Base-by-base conservation (phyloP, 2,888 invertebrate genomes). In the Andrena flavipes region DNA sequence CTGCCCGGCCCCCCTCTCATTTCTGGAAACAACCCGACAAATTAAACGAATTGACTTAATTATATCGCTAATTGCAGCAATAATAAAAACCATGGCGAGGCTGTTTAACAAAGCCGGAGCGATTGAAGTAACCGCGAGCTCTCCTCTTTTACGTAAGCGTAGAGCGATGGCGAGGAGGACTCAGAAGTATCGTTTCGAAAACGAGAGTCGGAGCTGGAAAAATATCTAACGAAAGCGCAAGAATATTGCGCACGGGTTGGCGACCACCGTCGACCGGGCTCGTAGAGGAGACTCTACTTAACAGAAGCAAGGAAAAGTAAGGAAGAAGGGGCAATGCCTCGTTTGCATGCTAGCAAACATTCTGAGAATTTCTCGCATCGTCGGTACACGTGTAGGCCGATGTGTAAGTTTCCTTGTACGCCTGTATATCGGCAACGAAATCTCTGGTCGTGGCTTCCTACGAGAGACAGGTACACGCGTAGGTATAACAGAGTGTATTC, bases 271-370 rank as follows among this genome's bases (percentile, higher is more conserved):
- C 54, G 63, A 29, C 35, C 23, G 2, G 20, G 56, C 20, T 20
- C 20, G 20, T 2, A 8, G 10, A 20, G 59, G 10, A 20, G 59
- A 6, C 20, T 30, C n/a, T 42, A 26, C 16, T 30, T 30, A 23
- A 13, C 42, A 79, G 56, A 69, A 76, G 62, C 63, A 33, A 60
- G 48, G 71, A 80, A 74, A 76, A 67, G 42, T 48, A 20, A 59
- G 74, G 56, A 67, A 67, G 68, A 65, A 59, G 54, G 71, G 29
- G 48, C 70, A 42, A 74, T 42, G 71, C n/a, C 88, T 85, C 81
- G 88, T 90, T 92, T 92, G 92, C 92, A 91, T 91, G 92, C 89
- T 85, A 87, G 88, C 86, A 80, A 84, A 83, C 90, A 88, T 92
- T 92, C 92, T 89, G 85, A 88, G 90, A 92, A 91, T 89, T 92